Evolutionary conservation across 2,113 vertebrate genomes (phyloP), one percentile per base, ranked within the genome.

Genomic region (Emydocephalus ijimae): DNA sequence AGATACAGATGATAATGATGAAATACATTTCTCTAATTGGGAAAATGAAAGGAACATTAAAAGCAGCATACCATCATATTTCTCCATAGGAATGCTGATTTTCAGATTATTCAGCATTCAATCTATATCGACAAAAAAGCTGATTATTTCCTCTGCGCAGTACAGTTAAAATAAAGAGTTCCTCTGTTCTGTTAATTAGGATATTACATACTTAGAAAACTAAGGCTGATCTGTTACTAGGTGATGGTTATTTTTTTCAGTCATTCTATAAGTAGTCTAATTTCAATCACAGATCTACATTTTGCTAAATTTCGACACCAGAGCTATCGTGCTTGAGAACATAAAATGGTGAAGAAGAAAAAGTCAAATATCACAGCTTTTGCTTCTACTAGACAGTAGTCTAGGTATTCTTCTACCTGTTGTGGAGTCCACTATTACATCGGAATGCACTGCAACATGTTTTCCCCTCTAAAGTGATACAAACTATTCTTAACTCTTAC

Each of bases 271-370:
- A 95, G 95, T 94, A 92, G 50, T 14, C 92, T 89, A 95, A 93
- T 97, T 96, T 93, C 92, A 95, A 91, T 43, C 85, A 88, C 52
- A 93, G 93, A 89, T 95, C 95, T 96, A 93, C 89, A 92, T 94
- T 90, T 93, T 93, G 93, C 95, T 97, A 96, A 96, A 96, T 94
- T 96, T 95, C 96, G 95, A 94, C 91, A 92, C 91, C 93, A 93
- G 89, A 85, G 86, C 91, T 94, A n/a, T 29, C 90, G 34, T 92
- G 94, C 91, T 93, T 94, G 43, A 86, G 92, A 95, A 92, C 55
- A 86, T 90, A 95, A 96, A 94, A 2, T 88, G 91, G 54, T 61
- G 94, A 57, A 86, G 95, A 95, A 95, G 93, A 81, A 81, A 55
- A 94, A 94, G 92, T 92, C 94, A 96, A 81, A 95, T 89, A 89